Percentiles rank a stretch among this genome's conserved stretches.
Evolutionary conservation across 1,140 invertebrate genomes (phyloP).

Genomic region (Pomacea maculata): DNA sequence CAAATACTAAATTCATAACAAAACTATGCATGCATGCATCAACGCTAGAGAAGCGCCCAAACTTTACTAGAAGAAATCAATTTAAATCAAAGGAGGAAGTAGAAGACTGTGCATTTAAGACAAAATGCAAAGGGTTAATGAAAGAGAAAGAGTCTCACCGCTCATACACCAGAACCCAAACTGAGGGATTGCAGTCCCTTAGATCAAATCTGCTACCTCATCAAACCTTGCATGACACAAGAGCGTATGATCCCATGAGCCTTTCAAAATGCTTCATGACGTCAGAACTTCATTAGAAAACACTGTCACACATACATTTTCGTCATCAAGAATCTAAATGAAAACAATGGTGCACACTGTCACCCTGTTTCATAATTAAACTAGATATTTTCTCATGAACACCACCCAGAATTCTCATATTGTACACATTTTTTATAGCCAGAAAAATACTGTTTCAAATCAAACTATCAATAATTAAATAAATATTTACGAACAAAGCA

Average conservation of each 20-base stretch:
- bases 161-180: not conserved
- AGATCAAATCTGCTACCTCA: constrained; percentile 8
- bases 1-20: not conserved
- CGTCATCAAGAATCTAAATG: too few relatives aligned
- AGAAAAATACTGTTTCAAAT: too few relatives aligned
- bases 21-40: not conserved
- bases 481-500: too few relatives aligned
- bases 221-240: constrained; percentile 16
- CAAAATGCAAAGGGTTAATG: not conserved
- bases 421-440: too few relatives aligned
- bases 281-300: too few relatives aligned
- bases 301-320: too few relatives aligned
- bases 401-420: too few relatives aligned
- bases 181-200: not conserved
- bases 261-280: too few relatives aligned
- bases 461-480: too few relatives aligned
- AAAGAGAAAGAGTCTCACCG: not conserved
- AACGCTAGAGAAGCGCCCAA: not conserved
- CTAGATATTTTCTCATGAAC: too few relatives aligned
- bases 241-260: not conserved
- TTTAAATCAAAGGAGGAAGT: not conserved
- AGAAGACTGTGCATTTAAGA: not conserved
- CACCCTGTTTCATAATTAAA: too few relatives aligned
- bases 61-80: not conserved
- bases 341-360: too few relatives aligned